Percentiles rank a stretch among this genome's conserved stretches.
phyloP scores from a whole-genome alignment of 2,888 invertebrate species.

The Seira ritae region DNA sequence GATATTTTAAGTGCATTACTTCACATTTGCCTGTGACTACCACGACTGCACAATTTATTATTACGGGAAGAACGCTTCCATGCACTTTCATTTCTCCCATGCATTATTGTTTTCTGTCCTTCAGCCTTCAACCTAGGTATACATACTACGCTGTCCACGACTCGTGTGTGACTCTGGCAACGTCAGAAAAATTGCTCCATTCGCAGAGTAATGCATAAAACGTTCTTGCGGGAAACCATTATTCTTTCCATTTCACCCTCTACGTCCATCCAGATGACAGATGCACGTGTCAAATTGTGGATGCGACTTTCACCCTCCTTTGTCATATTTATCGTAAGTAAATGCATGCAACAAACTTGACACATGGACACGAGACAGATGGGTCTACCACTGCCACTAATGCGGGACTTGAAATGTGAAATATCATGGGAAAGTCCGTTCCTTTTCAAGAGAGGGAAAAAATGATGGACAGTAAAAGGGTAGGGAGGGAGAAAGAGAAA shows the following conservation, averaged over 20 bases:
- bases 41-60: no score
- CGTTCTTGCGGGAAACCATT: neutral
- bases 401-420: neutral
- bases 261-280: conserved; percentile 55
- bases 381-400: neutral
- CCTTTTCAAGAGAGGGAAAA: neutral
- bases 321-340: conserved; percentile 42
- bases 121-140: conserved; percentile 14
- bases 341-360: conserved; percentile 19
- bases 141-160: no score
- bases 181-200: neutral
- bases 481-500: conserved; percentile 24
- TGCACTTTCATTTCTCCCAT: neutral
- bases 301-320: conserved; percentile 34
- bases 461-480: conserved; percentile 47
- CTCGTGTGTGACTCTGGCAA: no score
- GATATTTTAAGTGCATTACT: neutral
- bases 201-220: neutral
- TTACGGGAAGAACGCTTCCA: conserved; percentile 22
- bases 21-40: no score
- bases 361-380: neutral
- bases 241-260: conserved; percentile 10
- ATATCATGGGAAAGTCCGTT: conserved; percentile 9
- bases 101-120: neutral
- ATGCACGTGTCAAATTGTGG: conserved; percentile 58